Percentiles rank a stretch among this genome's conserved stretches.
Evolutionary conservation across 2,113 vertebrate species (phyloP).

Genomic region (Mobula hypostoma): DNA sequence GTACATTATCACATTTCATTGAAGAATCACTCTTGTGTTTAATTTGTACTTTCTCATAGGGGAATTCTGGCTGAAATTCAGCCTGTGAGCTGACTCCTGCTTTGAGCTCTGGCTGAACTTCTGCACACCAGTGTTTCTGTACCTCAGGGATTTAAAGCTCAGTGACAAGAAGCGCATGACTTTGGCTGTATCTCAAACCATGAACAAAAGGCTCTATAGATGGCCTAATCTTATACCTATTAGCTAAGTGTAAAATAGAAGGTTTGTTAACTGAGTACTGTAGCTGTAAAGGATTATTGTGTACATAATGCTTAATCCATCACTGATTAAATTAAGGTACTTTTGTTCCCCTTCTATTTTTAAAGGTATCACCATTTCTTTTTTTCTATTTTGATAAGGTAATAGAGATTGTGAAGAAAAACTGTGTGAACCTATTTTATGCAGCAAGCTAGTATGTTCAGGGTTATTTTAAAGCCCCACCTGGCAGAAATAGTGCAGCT

Average conservation of each 20-base stretch:
- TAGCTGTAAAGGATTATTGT: conserved; percentile 33
- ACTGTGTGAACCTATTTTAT: background rate
- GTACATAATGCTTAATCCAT: conserved; percentile 22
- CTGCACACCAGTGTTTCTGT: conserved; percentile 24
- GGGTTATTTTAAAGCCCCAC: background rate
- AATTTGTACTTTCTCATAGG: conserved; percentile 16
- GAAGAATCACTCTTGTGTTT: conserved; percentile 2
- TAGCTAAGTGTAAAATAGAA: conserved; percentile 41
- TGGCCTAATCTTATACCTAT: conserved; percentile 40
- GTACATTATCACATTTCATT: conserved; percentile 36
- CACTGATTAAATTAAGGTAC: conserved; percentile 12
- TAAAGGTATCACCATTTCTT: conserved; percentile 14
- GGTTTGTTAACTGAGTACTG: conserved; percentile 18
- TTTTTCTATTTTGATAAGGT: conserved; percentile 14
- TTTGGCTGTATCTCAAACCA: conserved; percentile 43
- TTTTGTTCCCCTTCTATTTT: background rate
- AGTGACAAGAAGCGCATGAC: conserved; percentile 37
- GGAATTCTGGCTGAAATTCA: conserved; percentile 28
- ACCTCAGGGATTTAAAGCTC: conserved; percentile 39
- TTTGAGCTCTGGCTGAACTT: conserved; percentile 40
- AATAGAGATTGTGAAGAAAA: background rate
- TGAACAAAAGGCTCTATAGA: conserved; percentile 41
- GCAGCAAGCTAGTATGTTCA: background rate
- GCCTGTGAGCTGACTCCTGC: conserved; percentile 41
- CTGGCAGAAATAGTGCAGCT: background rate